Conservation (phyloP, 2,888 invertebrate species). For the Saturnia pavonia region DNA sequence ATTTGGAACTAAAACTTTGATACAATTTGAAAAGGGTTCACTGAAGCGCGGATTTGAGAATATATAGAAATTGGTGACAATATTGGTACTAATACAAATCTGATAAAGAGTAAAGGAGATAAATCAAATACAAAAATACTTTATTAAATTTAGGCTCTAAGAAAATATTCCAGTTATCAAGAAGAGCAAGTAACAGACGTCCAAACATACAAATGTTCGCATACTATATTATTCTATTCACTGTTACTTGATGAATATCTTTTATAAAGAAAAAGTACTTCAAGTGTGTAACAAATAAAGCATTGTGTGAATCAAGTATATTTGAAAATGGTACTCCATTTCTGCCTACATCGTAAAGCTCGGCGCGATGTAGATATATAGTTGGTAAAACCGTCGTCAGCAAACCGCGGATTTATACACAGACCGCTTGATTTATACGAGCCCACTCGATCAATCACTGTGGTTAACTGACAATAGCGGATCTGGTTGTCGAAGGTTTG, state of each 20-base stretch:
- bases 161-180: no score
- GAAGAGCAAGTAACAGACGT: no score
- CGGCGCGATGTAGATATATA: neutral
- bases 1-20: neutral
- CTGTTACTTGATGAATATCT: no score
- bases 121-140: neutral
- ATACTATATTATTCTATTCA: no score
- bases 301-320: neutral
- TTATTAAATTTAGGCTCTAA: no score
- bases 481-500: conserved; percentile 1
- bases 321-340: neutral
- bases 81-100: neutral
- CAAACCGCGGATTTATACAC: conserved; percentile 20
- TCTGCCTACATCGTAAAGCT: neutral
- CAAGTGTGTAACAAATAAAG: neutral
- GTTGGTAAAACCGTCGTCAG: neutral
- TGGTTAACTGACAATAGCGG: conserved; percentile 4
- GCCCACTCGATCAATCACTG: conserved; percentile 21
- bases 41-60: no score
- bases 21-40: neutral
- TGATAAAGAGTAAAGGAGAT: neutral
- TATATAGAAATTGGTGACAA: no score
- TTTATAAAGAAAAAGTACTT: no score
- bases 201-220: no score
- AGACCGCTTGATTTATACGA: conserved; percentile 22